Evolutionary conservation across 2,888 invertebrate genomes (phyloP).

Genomic region (Agrotis puta): DNA sequence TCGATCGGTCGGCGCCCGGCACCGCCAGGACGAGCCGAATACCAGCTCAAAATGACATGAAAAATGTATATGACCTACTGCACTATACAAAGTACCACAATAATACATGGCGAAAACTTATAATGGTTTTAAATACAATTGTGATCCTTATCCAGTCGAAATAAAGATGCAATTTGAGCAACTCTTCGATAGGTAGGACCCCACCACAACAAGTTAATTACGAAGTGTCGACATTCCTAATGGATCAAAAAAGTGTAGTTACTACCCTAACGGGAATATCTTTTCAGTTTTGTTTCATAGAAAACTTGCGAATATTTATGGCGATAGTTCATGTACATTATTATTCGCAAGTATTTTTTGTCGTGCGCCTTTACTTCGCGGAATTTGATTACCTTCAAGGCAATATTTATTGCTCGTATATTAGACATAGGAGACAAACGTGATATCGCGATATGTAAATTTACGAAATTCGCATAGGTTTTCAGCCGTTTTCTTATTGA

Average conservation of each 20-base stretch:
- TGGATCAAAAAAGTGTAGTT: conserved; percentile 16
- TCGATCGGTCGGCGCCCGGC: conserved; percentile 85
- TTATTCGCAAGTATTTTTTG: conserved; percentile 34
- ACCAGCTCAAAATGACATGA: conserved; percentile 78
- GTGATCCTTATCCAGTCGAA: conserved; percentile 28
- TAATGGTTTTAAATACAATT: neutral
- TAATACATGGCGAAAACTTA: conserved; percentile 15
- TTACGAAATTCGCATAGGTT: conserved; percentile 65
- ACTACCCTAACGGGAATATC: neutral
- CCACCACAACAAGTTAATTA: conserved; percentile 26
- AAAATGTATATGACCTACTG: conserved; percentile 72
- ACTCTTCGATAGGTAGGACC: neutral
- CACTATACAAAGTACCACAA: conserved; percentile 46
- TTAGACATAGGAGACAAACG: conserved; percentile 68
- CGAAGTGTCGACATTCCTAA: conserved; percentile 14
- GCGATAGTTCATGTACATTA: conserved; percentile 25
- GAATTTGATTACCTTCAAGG: conserved; percentile 35
- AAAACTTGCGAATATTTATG: neutral
- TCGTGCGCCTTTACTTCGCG: conserved; percentile 29
- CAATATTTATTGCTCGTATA: conserved; percentile 60
- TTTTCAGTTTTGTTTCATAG: neutral
- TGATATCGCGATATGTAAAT: conserved; percentile 80
- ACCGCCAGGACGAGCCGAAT: conserved; percentile 79
- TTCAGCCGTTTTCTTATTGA: conserved; percentile 56
- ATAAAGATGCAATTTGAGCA: conserved; percentile 7